Evolutionary conservation across 2,113 vertebrate species (phyloP).

Genomic region (Neotoma lepida): DNA sequence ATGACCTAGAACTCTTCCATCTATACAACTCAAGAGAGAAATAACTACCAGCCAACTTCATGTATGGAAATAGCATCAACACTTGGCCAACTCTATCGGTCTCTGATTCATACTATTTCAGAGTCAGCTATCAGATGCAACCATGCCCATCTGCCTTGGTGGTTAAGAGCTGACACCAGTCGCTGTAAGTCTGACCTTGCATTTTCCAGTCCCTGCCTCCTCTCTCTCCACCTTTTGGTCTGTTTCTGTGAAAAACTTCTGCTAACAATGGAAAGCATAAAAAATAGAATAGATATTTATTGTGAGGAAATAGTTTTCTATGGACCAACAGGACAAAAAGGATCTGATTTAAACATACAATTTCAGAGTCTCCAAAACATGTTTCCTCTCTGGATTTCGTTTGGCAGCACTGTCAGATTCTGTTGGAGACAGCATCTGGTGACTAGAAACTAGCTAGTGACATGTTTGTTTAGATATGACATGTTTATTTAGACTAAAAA

Average conservation of each 20-base stretch:
- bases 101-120: not conserved
- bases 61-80: not conserved
- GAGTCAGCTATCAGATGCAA: not conserved
- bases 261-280: not conserved
- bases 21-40: not conserved
- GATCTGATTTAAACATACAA: not conserved
- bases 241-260: constrained; percentile 24
- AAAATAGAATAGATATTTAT: not conserved
- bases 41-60: not conserved
- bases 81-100: not conserved
- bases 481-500: not conserved
- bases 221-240: not conserved
- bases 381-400: constrained; percentile 30
- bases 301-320: not conserved
- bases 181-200: not conserved
- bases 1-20: not conserved
- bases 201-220: not conserved
- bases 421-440: not conserved
- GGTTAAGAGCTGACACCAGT: not conserved
- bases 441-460: not conserved
- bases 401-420: not conserved
- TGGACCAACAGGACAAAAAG: not conserved
- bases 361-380: not conserved
- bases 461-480: not conserved
- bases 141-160: not conserved